These are phyloP conservation scores for Tragopan temminckii DNA, from an alignment of 2,797 vertebrate species.

Conservation along the genomic window DNA sequence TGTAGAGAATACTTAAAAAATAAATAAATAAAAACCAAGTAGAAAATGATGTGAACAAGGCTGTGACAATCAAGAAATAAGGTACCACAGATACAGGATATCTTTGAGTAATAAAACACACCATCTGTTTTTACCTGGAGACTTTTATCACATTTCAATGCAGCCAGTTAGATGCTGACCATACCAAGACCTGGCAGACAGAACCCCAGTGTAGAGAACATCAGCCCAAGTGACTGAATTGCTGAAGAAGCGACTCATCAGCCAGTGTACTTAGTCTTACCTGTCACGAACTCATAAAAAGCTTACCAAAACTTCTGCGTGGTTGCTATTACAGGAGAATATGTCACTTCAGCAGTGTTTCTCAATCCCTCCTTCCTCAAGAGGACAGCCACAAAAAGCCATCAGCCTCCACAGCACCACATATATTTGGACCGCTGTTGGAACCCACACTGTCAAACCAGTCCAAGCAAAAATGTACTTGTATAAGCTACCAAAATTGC, in stretches of 20 bases:
- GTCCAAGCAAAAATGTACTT: neutral
- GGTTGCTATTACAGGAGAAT: neutral
- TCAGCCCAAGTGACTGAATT: neutral
- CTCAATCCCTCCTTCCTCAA: neutral
- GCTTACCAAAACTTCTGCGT: neutral
- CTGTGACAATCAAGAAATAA: neutral
- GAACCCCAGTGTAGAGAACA: neutral
- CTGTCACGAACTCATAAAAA: neutral
- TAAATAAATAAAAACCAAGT: neutral
- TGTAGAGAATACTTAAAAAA: accelerated
- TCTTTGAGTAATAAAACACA: neutral
- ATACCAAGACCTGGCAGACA: neutral
- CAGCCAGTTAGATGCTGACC: neutral
- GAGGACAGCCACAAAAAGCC: neutral
- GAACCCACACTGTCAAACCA: neutral
- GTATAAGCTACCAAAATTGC: neutral
- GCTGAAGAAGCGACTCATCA: neutral
- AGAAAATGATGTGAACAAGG: neutral
- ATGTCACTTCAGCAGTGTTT: neutral
- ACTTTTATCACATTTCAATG: neutral
- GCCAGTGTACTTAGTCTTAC: neutral
- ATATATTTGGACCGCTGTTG: neutral
- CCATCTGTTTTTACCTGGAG: neutral
- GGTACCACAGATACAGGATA: neutral
- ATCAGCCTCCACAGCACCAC: neutral